Conservation (phyloP, 2,113 vertebrate genomes). For the Alectura lathami region DNA sequence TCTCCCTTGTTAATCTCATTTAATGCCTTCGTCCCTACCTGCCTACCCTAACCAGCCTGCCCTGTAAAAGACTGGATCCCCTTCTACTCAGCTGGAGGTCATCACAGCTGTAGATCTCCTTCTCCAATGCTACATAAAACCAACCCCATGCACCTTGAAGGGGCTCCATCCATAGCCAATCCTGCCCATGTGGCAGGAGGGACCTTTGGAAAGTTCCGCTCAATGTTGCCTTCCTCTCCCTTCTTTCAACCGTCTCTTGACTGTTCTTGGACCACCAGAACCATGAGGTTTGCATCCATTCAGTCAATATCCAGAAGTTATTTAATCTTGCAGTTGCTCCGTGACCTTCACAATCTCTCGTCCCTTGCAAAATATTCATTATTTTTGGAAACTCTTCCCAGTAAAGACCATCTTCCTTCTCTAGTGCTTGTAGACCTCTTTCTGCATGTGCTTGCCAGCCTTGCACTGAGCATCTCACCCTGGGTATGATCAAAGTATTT, state of each 20-base stretch:
- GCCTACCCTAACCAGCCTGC: background rate
- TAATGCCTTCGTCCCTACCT: background rate
- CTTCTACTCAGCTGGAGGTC: background rate
- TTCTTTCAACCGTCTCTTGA: background rate
- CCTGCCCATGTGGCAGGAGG: background rate
- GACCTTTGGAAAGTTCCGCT: background rate
- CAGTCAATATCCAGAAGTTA: background rate
- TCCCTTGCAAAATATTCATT: background rate
- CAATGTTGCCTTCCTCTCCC: accelerated
- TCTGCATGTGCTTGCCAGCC: background rate
- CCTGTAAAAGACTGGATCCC: background rate
- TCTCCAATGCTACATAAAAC: background rate
- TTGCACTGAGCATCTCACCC: background rate
- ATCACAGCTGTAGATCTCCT: background rate
- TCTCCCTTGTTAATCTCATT: background rate
- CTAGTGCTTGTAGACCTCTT: background rate
- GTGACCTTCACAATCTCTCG: background rate
- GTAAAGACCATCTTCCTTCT: background rate
- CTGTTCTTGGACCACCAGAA: background rate
- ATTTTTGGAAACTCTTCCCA: background rate
- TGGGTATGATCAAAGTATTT: background rate
- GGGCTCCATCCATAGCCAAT: background rate
- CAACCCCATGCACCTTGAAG: background rate
- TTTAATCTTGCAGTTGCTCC: background rate
- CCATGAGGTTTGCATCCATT: background rate